Evolutionary conservation across 2,888 invertebrate species (phyloP), one percentile per base, ranked within the genome.

Genomic region (Lomographa bimaculata): DNA sequence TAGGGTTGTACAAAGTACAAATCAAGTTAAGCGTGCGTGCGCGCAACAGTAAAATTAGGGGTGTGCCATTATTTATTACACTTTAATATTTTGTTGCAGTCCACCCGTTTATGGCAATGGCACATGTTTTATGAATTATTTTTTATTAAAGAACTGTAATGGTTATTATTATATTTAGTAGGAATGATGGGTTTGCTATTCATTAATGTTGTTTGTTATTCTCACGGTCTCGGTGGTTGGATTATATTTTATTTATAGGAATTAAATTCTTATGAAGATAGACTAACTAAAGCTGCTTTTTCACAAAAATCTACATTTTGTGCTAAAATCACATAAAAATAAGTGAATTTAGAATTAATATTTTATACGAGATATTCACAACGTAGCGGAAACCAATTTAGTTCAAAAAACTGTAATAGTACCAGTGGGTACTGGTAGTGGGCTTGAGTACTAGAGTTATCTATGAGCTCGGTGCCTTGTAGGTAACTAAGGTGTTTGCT

Each of bases 11-110:
- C 36, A 7, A 23, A 21, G 82, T 71, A 65, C 71, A 65, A 76
- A 75, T 64, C 75, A 70, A 78, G 79, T 74, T 69, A 71, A 79
- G 75, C 82, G 80, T 69, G 75, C 73, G 75, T 75, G 74, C 69
- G 73, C 73, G 77, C 79, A 76, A 71, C 63, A 71, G 71, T 71
- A 73, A 75, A 82, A 84, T 82, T 79, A 80, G 80, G 87, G 86
- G 87, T 86, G 84, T 82, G 78, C 81, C 77, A 74, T 89, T 78
- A 87, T 87, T 89, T 89, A 89, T 87, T 79, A 75, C 79, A 68
- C 63, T 82, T 81, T 84, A 86, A 86, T 85, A 85, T 86, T 86
- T 83, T 75, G 85, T 74, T 79, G 74, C 79, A 77, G 76, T 78
- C 77, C 70, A 77, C 78, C 45, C 75, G 67, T 84, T 87, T 81